These are phyloP conservation scores for Embidobia sp. DNA, from an alignment of 2,888 invertebrate genomes.

Conservation along the genomic window DNA sequence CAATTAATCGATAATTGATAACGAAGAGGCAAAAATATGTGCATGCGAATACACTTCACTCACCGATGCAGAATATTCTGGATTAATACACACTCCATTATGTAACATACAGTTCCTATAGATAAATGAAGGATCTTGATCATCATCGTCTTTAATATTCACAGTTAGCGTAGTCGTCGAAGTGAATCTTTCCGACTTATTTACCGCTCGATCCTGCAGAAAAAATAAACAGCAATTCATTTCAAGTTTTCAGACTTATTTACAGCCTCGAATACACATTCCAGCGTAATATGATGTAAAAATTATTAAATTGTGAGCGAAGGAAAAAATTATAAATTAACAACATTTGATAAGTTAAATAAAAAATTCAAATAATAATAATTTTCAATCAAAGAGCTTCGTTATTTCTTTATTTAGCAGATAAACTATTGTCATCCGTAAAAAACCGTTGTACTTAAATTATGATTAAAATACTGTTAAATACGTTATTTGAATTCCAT, in stretches of 20 bases:
- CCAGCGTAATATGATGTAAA: not conserved
- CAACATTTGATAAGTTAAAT: too few species aligned
- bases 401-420: not conserved
- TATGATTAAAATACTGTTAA: not conserved
- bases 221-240: not conserved
- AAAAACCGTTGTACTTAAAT: slow-evolving; percentile 4
- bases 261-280: slow-evolving; percentile 20
- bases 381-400: too few species aligned
- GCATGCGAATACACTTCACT: slow-evolving; percentile 77
- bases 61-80: slow-evolving; percentile 92
- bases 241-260: slow-evolving; percentile 9
- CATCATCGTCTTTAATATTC: slow-evolving; percentile 93
- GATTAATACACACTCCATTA: slow-evolving; percentile 93
- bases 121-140: slow-evolving; percentile 94
- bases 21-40: slow-evolving; percentile 12
- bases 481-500: not conserved
- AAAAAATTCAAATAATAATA: too few species aligned
- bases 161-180: slow-evolving; percentile 93
- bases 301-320: not conserved
- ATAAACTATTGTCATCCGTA: not conserved
- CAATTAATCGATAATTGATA: too few species aligned
- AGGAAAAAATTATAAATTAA: not conserved
- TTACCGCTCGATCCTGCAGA: slow-evolving; percentile 91
- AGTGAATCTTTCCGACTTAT: slow-evolving; percentile 88
- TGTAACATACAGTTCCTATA: slow-evolving; percentile 92